Evolutionary conservation across 2,113 vertebrate species (phyloP).

Genomic region (Bettongia penicillata): DNA sequence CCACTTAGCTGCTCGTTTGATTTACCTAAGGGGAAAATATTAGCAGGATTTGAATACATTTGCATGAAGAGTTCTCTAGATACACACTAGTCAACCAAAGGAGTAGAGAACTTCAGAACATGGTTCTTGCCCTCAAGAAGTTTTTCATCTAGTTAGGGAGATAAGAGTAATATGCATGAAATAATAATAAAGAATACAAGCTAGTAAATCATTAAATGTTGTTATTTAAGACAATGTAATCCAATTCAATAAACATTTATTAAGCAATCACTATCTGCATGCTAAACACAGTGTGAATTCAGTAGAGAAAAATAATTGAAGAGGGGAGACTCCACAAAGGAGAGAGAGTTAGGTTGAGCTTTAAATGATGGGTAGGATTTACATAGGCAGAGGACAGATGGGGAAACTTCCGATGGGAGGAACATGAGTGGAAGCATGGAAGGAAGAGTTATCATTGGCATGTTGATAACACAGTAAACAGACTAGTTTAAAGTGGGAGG

Average conservation of each 20-base stretch:
- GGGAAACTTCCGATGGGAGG: background rate
- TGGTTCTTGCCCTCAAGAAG: background rate
- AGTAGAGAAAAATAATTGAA: background rate
- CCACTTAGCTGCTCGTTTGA: background rate
- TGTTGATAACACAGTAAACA: background rate
- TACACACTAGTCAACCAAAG: background rate
- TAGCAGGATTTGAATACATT: background rate
- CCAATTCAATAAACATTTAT: background rate
- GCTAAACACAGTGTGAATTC: background rate
- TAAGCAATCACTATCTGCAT: background rate
- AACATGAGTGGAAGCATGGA: background rate
- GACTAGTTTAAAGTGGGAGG: background rate
- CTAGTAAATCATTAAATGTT: background rate
- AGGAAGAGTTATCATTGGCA: background rate
- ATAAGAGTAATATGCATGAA: background rate
- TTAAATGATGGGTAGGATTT: background rate
- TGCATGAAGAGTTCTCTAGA: background rate
- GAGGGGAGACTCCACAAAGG: background rate
- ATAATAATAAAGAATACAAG: background rate
- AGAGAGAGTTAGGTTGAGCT: background rate
- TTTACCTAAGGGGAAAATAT: background rate
- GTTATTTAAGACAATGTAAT: background rate
- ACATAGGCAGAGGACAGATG: background rate
- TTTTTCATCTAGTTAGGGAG: background rate
- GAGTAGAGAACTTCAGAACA: background rate